These are phyloP conservation scores for Chrysomela aeneicollis DNA, from an alignment of 2,888 invertebrate species.

Conservation along the genomic window DNA sequence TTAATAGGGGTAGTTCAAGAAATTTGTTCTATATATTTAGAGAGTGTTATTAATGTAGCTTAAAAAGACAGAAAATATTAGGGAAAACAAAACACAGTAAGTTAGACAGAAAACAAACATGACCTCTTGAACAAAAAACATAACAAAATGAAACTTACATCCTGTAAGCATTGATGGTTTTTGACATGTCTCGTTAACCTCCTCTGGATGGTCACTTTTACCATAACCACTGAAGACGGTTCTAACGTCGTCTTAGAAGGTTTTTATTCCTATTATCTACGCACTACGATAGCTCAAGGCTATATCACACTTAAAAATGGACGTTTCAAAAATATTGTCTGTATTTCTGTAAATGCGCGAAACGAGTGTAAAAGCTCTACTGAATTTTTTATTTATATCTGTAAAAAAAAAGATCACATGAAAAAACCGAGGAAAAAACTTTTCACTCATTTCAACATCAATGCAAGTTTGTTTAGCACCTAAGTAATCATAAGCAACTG, in stretches of 20 bases:
- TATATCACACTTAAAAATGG: conserved; percentile 25
- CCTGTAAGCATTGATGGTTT: conserved; percentile 88
- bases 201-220: conserved; percentile 39
- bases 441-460: no score
- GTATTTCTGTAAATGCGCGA: conserved; percentile 17
- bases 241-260: conserved; percentile 23
- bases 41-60: background rate
- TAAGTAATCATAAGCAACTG: conserved; percentile 3
- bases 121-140: conserved; percentile 46
- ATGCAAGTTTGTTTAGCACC: no score
- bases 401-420: conserved; percentile 31
- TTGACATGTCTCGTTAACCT: conserved; percentile 70
- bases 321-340: conserved; percentile 31
- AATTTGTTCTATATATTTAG: no score
- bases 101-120: conserved; percentile 39
- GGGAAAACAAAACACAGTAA: background rate
- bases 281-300: conserved; percentile 21
- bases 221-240: conserved; percentile 41
- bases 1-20: no score
- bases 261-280: background rate
- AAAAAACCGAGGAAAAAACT: no score
- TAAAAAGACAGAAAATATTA: background rate
- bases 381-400: conserved; percentile 30
- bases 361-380: conserved; percentile 13
- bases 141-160: conserved; percentile 74